Conservation (phyloP, 2,113 vertebrate genomes). For the Petaurus breviceps region DNA sequence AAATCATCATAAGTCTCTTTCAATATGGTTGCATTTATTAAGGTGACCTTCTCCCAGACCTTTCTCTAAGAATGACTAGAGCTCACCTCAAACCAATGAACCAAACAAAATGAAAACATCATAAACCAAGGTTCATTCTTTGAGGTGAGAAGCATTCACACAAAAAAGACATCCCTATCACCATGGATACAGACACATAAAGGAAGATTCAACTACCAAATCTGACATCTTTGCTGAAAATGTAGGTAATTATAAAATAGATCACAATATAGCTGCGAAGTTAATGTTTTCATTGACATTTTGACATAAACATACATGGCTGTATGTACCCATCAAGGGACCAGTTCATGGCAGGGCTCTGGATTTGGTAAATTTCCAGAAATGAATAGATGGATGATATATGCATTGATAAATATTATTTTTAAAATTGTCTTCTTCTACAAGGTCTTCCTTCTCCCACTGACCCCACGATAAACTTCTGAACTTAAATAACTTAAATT, state of each 20-base stretch:
- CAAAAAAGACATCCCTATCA: neutral
- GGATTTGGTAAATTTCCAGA: neutral
- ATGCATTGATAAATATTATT: neutral
- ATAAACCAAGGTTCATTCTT: neutral
- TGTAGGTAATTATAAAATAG: neutral
- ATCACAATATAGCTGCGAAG: neutral
- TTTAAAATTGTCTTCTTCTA: neutral
- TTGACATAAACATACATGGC: neutral
- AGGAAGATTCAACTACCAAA: neutral
- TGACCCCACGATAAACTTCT: neutral
- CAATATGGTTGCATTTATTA: neutral
- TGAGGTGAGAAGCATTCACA: neutral
- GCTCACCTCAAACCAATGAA: constrained; percentile 23
- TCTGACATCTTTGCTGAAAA: neutral
- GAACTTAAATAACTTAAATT: neutral
- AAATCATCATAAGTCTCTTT: neutral
- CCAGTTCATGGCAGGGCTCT: neutral
- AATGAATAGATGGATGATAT: neutral
- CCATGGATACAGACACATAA: neutral
- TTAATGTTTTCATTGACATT: neutral
- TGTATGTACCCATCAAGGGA: neutral
- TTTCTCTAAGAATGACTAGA: neutral
- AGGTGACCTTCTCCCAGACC: neutral
- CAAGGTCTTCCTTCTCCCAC: neutral
- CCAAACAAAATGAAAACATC: neutral